Conservation (phyloP, 2,113 vertebrate species). For the Nibea albiflora region DNA sequence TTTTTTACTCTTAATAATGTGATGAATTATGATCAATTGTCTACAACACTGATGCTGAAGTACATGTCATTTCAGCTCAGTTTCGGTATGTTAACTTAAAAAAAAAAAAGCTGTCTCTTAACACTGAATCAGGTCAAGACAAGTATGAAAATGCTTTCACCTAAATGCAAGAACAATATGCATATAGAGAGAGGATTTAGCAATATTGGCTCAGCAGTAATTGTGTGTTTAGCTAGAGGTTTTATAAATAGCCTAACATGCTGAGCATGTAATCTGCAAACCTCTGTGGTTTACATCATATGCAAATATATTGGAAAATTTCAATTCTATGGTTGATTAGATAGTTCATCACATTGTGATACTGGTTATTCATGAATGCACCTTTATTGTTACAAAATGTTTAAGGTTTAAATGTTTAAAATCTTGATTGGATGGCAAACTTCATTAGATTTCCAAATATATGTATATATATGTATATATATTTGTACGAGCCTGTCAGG, state of each 20-base stretch:
- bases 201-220: not conserved
- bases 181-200: not conserved
- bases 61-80: too few relatives aligned
- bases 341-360: not conserved
- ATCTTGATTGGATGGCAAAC: not conserved
- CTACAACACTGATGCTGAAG: not conserved
- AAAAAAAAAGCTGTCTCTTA: not conserved
- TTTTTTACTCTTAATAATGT: not conserved
- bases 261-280: not conserved
- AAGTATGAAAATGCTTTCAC: not conserved
- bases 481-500: constrained; percentile 25
- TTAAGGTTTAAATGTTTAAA: not conserved
- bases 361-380: not conserved
- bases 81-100: not conserved
- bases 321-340: not conserved
- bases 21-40: too few relatives aligned
- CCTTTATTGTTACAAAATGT: not conserved
- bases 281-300: not conserved
- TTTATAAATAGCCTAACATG: not conserved
- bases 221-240: not conserved
- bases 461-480: not conserved
- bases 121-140: too few relatives aligned
- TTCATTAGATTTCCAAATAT: not conserved
- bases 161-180: not conserved
- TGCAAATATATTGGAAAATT: not conserved